Evolutionary conservation across 2,888 invertebrate species (phyloP).

Genomic region (Scaptomyza cyrtandrae): DNA sequence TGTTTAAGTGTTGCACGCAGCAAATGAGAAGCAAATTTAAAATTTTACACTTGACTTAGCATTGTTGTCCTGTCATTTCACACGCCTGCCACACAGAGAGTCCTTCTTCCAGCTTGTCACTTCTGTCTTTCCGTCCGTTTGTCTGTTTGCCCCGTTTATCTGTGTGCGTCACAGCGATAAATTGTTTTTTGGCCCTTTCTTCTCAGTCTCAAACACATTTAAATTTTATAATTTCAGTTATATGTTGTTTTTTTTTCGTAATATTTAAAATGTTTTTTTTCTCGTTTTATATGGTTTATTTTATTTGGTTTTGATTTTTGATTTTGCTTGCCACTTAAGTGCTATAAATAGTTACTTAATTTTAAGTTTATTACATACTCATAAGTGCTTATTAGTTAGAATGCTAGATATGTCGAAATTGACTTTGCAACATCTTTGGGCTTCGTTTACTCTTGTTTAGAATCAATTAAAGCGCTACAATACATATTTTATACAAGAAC

Average conservation of each 20-base stretch:
- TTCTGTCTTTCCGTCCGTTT: not conserved
- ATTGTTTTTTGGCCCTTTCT: conserved; percentile 53
- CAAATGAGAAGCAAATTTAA: conserved; percentile 85
- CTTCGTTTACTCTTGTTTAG: conserved; percentile 16
- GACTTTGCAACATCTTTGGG: conserved; percentile 46
- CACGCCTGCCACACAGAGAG: conserved; percentile 57
- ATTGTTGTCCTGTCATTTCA: conserved; percentile 82
- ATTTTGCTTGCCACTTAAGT: conserved; percentile 69
- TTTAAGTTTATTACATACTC: conserved; percentile 27
- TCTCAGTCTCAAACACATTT: conserved; percentile 5
- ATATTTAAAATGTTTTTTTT: conserved; percentile 66
- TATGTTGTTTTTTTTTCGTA: conserved; percentile 19
- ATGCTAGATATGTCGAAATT: conserved; percentile 50
- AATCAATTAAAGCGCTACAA: conserved; percentile 49
- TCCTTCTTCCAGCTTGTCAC: conserved; percentile 28
- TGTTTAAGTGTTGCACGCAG: conserved; percentile 56
- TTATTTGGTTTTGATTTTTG: conserved; percentile 58
- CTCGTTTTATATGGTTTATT: conserved; percentile 48
- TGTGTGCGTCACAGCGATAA: conserved; percentile 63
- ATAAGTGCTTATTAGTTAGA: conserved; percentile 15
- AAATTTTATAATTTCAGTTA: conserved; percentile 16
- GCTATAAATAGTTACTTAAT: conserved; percentile 50
- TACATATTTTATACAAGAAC: conserved; percentile 52
- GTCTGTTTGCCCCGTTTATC: conserved; percentile 22
- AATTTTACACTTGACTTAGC: conserved; percentile 85